Conservation (phyloP, 1,140 invertebrate species). For the Phocides pigmalion region DNA sequence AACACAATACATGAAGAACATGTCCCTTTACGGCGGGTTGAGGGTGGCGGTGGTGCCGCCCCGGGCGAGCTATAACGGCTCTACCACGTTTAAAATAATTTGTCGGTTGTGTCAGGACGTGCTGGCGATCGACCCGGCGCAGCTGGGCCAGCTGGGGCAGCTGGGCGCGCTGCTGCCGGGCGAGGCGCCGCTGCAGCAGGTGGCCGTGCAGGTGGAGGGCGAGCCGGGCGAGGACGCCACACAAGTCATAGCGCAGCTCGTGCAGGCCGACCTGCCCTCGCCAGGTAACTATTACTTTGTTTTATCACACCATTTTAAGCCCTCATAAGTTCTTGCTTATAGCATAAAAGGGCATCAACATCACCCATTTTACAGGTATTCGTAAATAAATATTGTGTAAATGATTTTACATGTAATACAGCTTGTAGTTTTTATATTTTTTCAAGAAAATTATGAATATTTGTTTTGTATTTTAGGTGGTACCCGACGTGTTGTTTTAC, state of each 20-base stretch:
- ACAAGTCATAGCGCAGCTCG: slow-evolving; percentile 92
- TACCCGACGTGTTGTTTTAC: slow-evolving; percentile 90
- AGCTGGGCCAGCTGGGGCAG: slow-evolving; percentile 76
- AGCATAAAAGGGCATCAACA: no score
- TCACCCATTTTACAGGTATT: no score
- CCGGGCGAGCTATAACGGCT: no score
- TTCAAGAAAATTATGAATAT: background rate
- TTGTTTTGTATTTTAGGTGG: slow-evolving; percentile 84
- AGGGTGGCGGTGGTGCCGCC: no score
- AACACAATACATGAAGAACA: no score
- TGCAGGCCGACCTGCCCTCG: slow-evolving; percentile 91
- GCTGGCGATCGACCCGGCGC: slow-evolving; percentile 71
- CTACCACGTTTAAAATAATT: no score
- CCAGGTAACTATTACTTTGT: slow-evolving; percentile 84
- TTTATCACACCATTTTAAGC: no score
- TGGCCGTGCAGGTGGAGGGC: slow-evolving; percentile 83
- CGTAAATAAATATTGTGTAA: no score
- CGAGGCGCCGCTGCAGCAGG: slow-evolving; percentile 73
- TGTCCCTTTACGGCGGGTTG: no score
- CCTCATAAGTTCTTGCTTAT: no score
- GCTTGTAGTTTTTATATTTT: no score
- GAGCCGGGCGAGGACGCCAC: slow-evolving; percentile 84
- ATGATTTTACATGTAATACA: no score
- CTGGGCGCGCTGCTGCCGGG: slow-evolving; percentile 53
- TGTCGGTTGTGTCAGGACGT: slow-evolving; percentile 54